phyloP scores from a whole-genome alignment of 2,113 vertebrate species.

The Crotalus tigris region DNA sequence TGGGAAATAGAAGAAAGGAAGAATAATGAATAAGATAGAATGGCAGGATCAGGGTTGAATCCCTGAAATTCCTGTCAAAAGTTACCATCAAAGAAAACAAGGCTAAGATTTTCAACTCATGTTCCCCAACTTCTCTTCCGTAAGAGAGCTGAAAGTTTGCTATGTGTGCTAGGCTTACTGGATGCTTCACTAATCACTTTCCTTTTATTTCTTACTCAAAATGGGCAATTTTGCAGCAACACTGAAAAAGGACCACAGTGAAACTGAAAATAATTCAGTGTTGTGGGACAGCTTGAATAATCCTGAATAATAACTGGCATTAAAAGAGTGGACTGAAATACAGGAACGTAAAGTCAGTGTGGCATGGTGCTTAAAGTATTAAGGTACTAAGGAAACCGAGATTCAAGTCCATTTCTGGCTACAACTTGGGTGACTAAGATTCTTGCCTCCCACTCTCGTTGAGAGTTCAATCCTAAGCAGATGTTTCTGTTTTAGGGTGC shows the following conservation, averaged over 20 bases:
- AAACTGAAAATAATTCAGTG: not conserved
- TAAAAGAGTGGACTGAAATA: not conserved
- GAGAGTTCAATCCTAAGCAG: too few species aligned
- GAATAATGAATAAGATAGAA: not conserved
- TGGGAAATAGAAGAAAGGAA: not conserved
- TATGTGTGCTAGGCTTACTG: not conserved
- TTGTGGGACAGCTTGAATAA: not conserved
- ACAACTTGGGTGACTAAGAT: not conserved
- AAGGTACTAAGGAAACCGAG: not conserved
- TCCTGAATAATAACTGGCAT: not conserved
- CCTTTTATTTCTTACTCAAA: not conserved
- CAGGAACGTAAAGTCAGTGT: not conserved
- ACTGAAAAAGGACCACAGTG: not conserved
- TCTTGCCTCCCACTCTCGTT: too few species aligned
- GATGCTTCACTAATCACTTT: not conserved
- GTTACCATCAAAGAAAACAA: not conserved
- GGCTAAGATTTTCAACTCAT: not conserved
- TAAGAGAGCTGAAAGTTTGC: not conserved
- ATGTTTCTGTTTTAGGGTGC: too few species aligned
- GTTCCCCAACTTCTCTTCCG: not conserved
- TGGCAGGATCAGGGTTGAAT: not conserved
- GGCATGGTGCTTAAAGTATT: not conserved
- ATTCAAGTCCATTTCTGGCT: not conserved
- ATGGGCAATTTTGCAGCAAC: not conserved
- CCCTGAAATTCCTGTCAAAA: not conserved